Conservation (phyloP, 2,888 invertebrate species). For the Gymnoscelis rufifasciata region DNA sequence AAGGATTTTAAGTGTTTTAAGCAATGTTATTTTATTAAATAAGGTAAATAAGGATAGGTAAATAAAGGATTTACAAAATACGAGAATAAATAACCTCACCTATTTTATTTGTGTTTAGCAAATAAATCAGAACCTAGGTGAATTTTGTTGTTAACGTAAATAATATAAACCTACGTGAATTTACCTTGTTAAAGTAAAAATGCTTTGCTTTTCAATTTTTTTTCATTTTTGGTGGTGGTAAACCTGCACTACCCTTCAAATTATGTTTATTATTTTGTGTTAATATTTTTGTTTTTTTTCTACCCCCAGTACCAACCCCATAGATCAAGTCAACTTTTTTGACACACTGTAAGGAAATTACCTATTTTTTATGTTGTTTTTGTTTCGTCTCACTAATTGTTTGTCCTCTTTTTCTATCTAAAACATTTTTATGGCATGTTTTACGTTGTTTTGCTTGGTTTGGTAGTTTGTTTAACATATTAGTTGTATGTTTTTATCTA, state of each 20-base stretch:
- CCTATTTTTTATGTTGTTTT: conserved; percentile 38
- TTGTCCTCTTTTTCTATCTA: conserved; percentile 24
- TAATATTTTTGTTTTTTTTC: conserved; percentile 58
- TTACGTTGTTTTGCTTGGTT: conserved; percentile 9
- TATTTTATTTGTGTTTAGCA: too few relatives aligned
- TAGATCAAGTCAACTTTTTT: conserved; percentile 79
- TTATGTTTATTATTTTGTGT: conserved; percentile 42
- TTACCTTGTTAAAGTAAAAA: conserved; percentile 5
- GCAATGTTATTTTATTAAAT: too few relatives aligned
- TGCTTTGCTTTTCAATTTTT: conserved; percentile 39
- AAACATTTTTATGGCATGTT: conserved; percentile 19
- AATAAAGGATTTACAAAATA: too few relatives aligned
- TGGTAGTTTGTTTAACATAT: conserved; percentile 3
- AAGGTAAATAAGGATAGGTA: too few relatives aligned
- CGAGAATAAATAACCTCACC: too few relatives aligned
- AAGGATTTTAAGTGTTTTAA: too few relatives aligned
- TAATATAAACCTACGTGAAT: too few relatives aligned
- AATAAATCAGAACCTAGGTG: too few relatives aligned
- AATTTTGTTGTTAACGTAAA: too few relatives aligned
- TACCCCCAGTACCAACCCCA: conserved; percentile 73
- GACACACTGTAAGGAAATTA: conserved; percentile 74
- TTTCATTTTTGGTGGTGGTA: conserved; percentile 42
- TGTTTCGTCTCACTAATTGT: conserved; percentile 37
- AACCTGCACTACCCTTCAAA: conserved; percentile 22
- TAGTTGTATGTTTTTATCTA: too few relatives aligned